Evolutionary conservation across 2,888 invertebrate genomes (phyloP), one percentile per base, ranked within the genome.

Genomic region (Sepiola atlantica): DNA sequence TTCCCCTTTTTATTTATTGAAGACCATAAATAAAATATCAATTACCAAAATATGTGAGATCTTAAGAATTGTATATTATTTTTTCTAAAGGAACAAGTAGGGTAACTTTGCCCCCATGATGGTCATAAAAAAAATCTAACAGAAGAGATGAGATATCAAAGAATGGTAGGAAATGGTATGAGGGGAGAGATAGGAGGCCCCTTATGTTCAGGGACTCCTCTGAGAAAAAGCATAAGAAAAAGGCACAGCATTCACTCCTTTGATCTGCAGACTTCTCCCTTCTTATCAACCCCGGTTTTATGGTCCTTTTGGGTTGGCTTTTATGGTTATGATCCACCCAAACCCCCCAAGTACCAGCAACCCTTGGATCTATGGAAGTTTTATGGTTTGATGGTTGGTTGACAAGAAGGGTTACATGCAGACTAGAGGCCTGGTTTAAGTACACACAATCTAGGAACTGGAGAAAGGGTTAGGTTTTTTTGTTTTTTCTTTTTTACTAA

Each of bases 1-100:
- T n/a, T 77, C n/a, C 32, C n/a, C 18, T 77, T 77, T 77, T 77
- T 77, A 45, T 8, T 77, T n/a, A 77, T 77, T 77, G n/a, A 21
- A 77, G n/a, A n/a, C 77, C 32, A n/a, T 77, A 77, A 77, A 77
- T 77, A 77, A 77, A 77, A 77, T 77, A 77, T 77, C 77, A 77
- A 77, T 16, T 77, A 77, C 77, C 77, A 77, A 77, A 77, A 77
- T 77, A 77, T 77, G 77, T 77, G 77, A 77, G 77, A 77, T 77
- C 77, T 77, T 77, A 77, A 77, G 77, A 77, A 77, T 32, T 77
- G 77, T 77, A 77, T 77, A 77, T 77, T 77, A 77, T 77, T 77
- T 77, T 77, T 77, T 77, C 77, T 77, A 77, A 77, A 77, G n/a
- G 77, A 77, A n/a, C 77, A 77, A 77, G n/a, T n/a, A 77, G 32